phyloP scores from a whole-genome alignment of 2,113 vertebrate species.

The Oenanthe melanoleuca region DNA sequence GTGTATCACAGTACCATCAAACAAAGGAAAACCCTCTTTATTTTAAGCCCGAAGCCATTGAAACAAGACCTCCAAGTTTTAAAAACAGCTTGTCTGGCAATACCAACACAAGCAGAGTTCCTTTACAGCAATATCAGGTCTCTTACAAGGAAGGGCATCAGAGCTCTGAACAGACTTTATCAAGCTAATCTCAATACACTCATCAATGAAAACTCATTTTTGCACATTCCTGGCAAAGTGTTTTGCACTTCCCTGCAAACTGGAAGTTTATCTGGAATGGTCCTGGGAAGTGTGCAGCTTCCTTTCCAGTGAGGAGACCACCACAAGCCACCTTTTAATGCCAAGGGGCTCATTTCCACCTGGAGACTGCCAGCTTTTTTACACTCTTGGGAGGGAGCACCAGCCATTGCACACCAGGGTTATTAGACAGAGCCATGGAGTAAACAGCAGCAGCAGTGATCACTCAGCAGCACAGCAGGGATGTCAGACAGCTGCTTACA shows the following conservation, averaged over 20 bases:
- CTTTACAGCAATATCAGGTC: fast-evolving
- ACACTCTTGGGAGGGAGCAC: fast-evolving
- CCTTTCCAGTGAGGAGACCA: not conserved
- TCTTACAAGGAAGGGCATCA: not conserved
- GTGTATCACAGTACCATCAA: not conserved
- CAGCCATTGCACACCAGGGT: fast-evolving
- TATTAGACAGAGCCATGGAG: fast-evolving
- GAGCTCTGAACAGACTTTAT: not conserved
- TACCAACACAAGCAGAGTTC: not conserved
- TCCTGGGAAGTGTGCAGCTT: fast-evolving
- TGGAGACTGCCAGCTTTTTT: not conserved
- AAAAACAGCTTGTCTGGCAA: not conserved
- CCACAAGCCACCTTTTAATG: not conserved
- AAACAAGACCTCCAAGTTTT: not conserved
- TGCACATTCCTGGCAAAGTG: fast-evolving
- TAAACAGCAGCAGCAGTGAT: not conserved
- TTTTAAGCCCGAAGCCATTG: not conserved
- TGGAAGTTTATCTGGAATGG: fast-evolving
- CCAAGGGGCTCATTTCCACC: not conserved
- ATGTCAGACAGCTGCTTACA: not conserved
- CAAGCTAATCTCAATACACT: not conserved
- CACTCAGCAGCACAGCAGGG: not conserved
- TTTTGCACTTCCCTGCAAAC: not conserved
- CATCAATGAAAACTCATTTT: not conserved
- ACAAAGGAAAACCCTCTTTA: constrained; percentile 7